A percentile compares a stretch with the other conserved stretches of the same genome.
phyloP scores from a whole-genome alignment of 2,888 invertebrate species.

The Drosophila nr. medialis region DNA sequence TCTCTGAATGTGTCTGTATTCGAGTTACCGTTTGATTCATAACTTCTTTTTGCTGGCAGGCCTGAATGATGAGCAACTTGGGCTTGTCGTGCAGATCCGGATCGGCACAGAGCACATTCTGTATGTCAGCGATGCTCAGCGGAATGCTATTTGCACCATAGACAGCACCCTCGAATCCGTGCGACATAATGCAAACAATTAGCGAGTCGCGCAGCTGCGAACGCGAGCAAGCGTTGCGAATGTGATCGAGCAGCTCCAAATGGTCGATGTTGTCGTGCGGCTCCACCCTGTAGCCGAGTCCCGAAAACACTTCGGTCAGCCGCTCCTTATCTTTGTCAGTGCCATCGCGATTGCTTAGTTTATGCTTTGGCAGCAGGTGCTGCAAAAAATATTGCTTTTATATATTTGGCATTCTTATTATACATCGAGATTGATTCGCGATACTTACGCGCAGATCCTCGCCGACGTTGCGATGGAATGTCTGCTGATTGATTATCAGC shows the following conservation, averaged over 20 bases:
- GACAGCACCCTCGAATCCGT: slow-evolving; percentile 84
- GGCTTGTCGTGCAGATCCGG: slow-evolving; percentile 85
- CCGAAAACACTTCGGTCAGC: slow-evolving; percentile 69
- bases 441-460: slow-evolving; percentile 67
- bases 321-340: slow-evolving; percentile 77
- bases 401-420: neutral
- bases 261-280: slow-evolving; percentile 73
- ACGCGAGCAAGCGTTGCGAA: slow-evolving; percentile 72
- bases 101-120: slow-evolving; percentile 84
- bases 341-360: slow-evolving; percentile 71
- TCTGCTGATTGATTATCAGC: slow-evolving; percentile 82
- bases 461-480: slow-evolving; percentile 70
- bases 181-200: slow-evolving; percentile 83
- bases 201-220: slow-evolving; percentile 79
- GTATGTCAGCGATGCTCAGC: slow-evolving; percentile 84
- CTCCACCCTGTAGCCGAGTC: slow-evolving; percentile 77
- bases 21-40: slow-evolving; percentile 33
- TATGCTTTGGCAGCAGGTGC: slow-evolving; percentile 63
- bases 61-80: slow-evolving; percentile 87
- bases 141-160: slow-evolving; percentile 86
- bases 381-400: slow-evolving; percentile 22
- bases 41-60: slow-evolving; percentile 85
- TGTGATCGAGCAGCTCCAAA: slow-evolving; percentile 64
- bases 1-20: neutral
- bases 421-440: neutral